A percentile compares a stretch with the other conserved stretches of the same genome.
Conservation (phyloP, 23 tunicate species). For the Styela plicata region DNA sequence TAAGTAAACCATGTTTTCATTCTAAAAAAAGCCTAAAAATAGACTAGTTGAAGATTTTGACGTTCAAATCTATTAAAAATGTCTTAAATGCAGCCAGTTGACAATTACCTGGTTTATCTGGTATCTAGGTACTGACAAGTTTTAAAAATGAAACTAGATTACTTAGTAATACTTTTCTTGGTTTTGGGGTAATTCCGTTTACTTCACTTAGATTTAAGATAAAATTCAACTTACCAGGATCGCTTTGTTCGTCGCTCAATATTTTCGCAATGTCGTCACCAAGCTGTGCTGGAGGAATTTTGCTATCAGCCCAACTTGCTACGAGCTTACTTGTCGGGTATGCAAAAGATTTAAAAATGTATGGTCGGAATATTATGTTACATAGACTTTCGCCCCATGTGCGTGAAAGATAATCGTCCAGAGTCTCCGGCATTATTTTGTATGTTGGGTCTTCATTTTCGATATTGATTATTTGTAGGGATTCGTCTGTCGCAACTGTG, state of each 20-base stretch:
- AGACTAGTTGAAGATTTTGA: too few relatives aligned
- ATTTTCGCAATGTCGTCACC: slow-evolving; percentile 53
- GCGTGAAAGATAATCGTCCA: slow-evolving; percentile 70
- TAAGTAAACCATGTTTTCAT: too few relatives aligned
- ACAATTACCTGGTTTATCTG: too few relatives aligned
- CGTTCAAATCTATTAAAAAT: too few relatives aligned
- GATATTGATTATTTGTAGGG: not conserved
- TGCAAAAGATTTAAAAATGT: slow-evolving; percentile 88
- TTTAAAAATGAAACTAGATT: too few relatives aligned
- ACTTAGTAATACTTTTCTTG: too few relatives aligned
- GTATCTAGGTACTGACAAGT: too few relatives aligned
- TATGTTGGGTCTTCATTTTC: not conserved
- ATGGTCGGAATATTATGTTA: slow-evolving; percentile 91
- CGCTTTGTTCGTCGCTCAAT: slow-evolving; percentile 52
- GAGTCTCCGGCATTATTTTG: not conserved
- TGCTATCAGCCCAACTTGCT: slow-evolving; percentile 52
- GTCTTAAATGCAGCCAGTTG: too few relatives aligned
- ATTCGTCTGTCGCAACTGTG: not conserved
- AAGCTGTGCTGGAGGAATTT: slow-evolving; percentile 61
- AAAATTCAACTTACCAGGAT: slow-evolving; percentile 49
- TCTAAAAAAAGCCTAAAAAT: too few relatives aligned
- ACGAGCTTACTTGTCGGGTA: slow-evolving; percentile 81
- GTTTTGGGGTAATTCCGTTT: too few relatives aligned
- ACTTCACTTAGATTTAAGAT: too few relatives aligned
- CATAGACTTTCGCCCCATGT: slow-evolving; percentile 96